A percentile compares a stretch with the other conserved stretches of the same genome.
phyloP scores from a whole-genome alignment of 1,140 invertebrate species.

The Gonatopus flavifemur region DNA sequence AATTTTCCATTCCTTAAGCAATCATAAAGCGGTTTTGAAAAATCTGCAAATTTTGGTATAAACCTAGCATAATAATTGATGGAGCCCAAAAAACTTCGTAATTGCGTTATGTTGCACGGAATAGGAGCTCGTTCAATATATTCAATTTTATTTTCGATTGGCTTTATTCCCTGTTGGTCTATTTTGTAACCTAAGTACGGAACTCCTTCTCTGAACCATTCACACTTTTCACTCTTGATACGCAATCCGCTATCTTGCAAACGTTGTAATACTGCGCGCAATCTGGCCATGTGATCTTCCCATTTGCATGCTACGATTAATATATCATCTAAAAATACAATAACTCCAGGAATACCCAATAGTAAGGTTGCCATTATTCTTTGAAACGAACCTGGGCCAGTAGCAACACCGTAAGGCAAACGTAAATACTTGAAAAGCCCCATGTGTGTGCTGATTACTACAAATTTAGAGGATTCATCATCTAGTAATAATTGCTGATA shows the following conservation, averaged over 20 bases:
- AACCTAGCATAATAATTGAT: slow-evolving; percentile 10
- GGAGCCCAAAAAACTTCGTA: neutral
- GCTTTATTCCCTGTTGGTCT: neutral
- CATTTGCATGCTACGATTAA: neutral
- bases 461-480: slow-evolving; percentile 2
- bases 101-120: neutral
- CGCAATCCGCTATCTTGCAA: neutral
- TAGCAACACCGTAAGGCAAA: slow-evolving; percentile 11
- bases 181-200: neutral
- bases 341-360: neutral
- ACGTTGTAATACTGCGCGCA: neutral
- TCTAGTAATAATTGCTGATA: slow-evolving; percentile 16
- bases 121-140: neutral
- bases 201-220: neutral
- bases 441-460: slow-evolving; percentile 13
- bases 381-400: slow-evolving; percentile 16
- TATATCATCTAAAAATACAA: slow-evolving; percentile 4
- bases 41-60: neutral
- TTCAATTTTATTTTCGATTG: neutral
- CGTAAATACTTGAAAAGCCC: slow-evolving; percentile 14
- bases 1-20: slow-evolving; percentile 4
- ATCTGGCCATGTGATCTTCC: neutral
- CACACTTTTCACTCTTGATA: neutral
- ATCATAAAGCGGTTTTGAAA: slow-evolving; percentile 5
- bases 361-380: slow-evolving; percentile 13